Evolutionary conservation across 2,888 invertebrate genomes (phyloP), one percentile per base, ranked within the genome.

Genomic region (Clitarchus hookeri): DNA sequence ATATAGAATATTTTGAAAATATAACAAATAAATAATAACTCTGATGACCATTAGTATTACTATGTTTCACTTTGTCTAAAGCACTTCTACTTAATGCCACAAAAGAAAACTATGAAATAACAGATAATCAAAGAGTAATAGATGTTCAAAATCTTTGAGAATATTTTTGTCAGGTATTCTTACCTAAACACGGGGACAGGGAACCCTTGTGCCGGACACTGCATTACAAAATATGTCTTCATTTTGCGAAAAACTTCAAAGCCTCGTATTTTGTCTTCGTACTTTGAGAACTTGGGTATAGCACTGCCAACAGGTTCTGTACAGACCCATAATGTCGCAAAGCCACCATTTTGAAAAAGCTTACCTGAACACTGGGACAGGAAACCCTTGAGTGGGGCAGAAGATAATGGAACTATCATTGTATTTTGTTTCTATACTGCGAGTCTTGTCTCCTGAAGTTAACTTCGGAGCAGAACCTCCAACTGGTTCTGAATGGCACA

Each of bases 261-360:
- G 53, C 85, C 85, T 44, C 78, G 27, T 3, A 44, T 23, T 25
- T 85, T 65, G 65, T 65, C 65, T 23, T 65, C 65, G 36, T 27
- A 82, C 83, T 87, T 87, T 19, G 94, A 93, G 88, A 95, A 94
- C 91, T 95, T 95, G 88, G 96, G 96, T 89, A 94, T 93, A 88
- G 95, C 95, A 91, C 95, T 95, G 92, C 95, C 95, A 92, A 96
- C 94, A 89, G 96, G 96, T 93, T 96, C 95, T 95, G 48, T 44
- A 44, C 65, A 65, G n/a, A 65, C 65, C 48, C 23, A 65, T 8
- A 65, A 8, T 65, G 19, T 65, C 65, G 8, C 19, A 65, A 65
- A 65, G 65, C 65, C n/a, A n/a, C 65, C n/a, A 65, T 65, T 65
- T 65, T 65, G 65, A 19, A 65, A 53, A 65, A 85, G 82, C 87